phyloP scores from a whole-genome alignment of 2,888 invertebrate species.

The Drosophila differens region DNA sequence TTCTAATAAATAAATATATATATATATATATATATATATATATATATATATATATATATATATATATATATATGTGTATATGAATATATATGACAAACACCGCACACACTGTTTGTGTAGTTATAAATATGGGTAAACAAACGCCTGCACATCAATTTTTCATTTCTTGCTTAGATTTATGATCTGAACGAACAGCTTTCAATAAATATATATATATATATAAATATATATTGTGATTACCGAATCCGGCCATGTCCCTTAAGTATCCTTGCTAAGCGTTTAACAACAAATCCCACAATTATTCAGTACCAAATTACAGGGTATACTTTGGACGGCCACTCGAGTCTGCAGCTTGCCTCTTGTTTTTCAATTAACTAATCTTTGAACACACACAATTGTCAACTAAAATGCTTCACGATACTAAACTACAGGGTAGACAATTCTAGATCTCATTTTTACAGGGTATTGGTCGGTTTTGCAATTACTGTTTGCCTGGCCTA shows the following conservation, averaged over 20 bases:
- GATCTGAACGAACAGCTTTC: slow-evolving; percentile 28
- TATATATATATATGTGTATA: too few species aligned
- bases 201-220: not conserved
- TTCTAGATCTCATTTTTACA: not conserved
- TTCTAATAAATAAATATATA: slow-evolving; percentile 40
- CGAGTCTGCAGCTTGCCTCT: not conserved
- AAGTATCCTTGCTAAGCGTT: not conserved
- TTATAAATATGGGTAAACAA: slow-evolving; percentile 46
- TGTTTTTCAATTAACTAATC: not conserved
- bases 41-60: not conserved
- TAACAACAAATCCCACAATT: not conserved
- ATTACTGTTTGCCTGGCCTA: not conserved
- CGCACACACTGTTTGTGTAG: slow-evolving; percentile 3
- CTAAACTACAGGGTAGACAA: not conserved
- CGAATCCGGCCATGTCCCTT: not conserved
- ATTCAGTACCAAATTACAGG: not conserved
- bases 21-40: too few species aligned
- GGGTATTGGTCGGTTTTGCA: not conserved
- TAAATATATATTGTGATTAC: not conserved
- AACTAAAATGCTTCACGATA: not conserved
- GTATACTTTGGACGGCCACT: not conserved
- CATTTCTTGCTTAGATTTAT: slow-evolving; percentile 48
- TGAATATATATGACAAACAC: not conserved
- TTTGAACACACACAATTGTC: not conserved
- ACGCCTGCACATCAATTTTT: slow-evolving; percentile 44